Evolutionary conservation across 1,140 invertebrate genomes (phyloP).

Genomic region (Pteromalus puparum): DNA sequence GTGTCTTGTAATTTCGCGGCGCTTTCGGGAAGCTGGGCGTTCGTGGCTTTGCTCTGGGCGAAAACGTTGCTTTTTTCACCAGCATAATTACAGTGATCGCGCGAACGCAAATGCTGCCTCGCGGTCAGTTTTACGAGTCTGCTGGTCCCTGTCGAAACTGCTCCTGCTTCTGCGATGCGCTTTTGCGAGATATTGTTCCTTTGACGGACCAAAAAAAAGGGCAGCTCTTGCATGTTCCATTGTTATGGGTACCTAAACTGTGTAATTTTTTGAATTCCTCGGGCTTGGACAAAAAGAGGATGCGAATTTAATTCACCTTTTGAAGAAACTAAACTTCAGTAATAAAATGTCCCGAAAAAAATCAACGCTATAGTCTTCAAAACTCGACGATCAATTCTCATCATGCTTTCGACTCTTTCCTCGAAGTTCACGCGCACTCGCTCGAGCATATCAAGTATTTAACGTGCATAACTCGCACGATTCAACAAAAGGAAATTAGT

Average conservation of each 20-base stretch:
- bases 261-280: background rate
- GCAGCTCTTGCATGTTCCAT: too few relatives aligned
- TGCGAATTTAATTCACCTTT: too few relatives aligned
- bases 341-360: too few relatives aligned
- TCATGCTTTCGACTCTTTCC: too few relatives aligned
- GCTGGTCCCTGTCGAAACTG: constrained; percentile 31
- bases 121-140: constrained; percentile 55
- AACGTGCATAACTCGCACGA: background rate
- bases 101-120: constrained; percentile 36
- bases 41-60: background rate
- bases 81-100: constrained; percentile 62
- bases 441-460: background rate
- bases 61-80: background rate
- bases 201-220: too few relatives aligned
- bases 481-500: background rate
- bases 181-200: constrained; percentile 23
- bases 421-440: too few relatives aligned
- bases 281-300: too few relatives aligned
- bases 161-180: constrained; percentile 37
- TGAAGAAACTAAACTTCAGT: too few relatives aligned
- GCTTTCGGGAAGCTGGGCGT: constrained; percentile 16
- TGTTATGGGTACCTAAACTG: background rate
- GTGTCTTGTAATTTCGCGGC: constrained; percentile 38
- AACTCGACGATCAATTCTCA: too few relatives aligned
- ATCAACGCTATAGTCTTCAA: too few relatives aligned